Evolutionary conservation across 1,140 invertebrate genomes (phyloP).

Genomic region (Heliconius eleuchia): DNA sequence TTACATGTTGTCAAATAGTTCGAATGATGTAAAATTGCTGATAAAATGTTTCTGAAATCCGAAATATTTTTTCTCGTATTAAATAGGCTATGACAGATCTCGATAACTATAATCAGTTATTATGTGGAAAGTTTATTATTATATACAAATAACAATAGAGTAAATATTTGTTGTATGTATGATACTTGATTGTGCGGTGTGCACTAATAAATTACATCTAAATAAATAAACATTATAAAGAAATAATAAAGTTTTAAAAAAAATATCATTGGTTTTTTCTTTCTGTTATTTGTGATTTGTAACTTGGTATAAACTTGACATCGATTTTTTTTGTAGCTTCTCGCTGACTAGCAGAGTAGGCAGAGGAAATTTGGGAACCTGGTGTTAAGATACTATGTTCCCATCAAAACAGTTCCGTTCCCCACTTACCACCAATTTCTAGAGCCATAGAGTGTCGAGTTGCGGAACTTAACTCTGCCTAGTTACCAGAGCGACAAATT

Average conservation of each 20-base stretch:
- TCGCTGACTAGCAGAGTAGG: too few species aligned
- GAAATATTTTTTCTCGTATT: slow-evolving; percentile 58
- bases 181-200: slow-evolving; percentile 59
- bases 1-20: slow-evolving; percentile 55
- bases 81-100: slow-evolving; percentile 63
- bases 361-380: too few species aligned
- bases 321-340: too few species aligned
- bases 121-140: slow-evolving; percentile 79
- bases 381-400: too few species aligned
- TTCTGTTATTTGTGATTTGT: too few species aligned
- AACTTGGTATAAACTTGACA: too few species aligned
- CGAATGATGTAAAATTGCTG: slow-evolving; percentile 44
- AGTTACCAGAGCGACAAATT: too few species aligned
- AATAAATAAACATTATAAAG: slow-evolving; percentile 75
- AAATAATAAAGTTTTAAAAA: slow-evolving; percentile 77
- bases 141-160: slow-evolving; percentile 77
- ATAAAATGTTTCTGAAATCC: slow-evolving; percentile 46
- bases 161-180: slow-evolving; percentile 77
- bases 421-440: too few species aligned
- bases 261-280: slow-evolving; percentile 53
- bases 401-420: too few species aligned
- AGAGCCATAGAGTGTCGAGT: too few species aligned
- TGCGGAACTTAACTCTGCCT: too few species aligned
- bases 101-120: slow-evolving; percentile 74
- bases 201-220: slow-evolving; percentile 75